These are phyloP conservation scores for Nemurella pictetii DNA, from an alignment of 2,888 invertebrate species.

Conservation along the genomic window DNA sequence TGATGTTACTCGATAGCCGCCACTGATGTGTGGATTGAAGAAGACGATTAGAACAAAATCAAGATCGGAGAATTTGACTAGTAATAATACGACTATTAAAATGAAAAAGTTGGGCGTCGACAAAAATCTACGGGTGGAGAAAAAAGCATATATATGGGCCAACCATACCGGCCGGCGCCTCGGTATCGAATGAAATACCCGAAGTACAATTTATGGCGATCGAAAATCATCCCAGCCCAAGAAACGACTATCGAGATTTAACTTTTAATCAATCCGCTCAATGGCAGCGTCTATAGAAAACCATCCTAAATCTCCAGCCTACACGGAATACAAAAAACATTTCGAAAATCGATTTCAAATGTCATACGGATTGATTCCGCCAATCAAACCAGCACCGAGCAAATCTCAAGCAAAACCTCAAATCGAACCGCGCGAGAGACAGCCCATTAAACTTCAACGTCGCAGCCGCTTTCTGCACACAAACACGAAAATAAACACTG, in stretches of 20 bases:
- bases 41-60: neutral
- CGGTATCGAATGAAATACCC: neutral
- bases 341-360: neutral
- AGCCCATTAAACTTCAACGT: neutral
- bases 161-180: neutral
- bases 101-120: conserved; percentile 15
- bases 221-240: neutral
- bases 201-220: neutral
- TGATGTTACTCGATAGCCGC: too few relatives aligned
- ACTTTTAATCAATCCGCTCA: neutral
- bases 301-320: neutral
- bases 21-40: neutral
- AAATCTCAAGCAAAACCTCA: neutral
- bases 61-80: conserved; percentile 11
- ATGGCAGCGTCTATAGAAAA: neutral
- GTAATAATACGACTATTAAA: conserved; percentile 29
- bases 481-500: neutral
- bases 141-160: too few relatives aligned
- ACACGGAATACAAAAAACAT: neutral
- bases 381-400: neutral
- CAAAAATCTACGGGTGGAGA: neutral
- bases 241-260: neutral
- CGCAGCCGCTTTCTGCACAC: neutral
- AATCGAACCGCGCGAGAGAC: neutral
- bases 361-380: neutral